These are phyloP conservation scores for Lithophane leautieri DNA, from an alignment of 2,888 invertebrate species.

Conservation along the genomic window DNA sequence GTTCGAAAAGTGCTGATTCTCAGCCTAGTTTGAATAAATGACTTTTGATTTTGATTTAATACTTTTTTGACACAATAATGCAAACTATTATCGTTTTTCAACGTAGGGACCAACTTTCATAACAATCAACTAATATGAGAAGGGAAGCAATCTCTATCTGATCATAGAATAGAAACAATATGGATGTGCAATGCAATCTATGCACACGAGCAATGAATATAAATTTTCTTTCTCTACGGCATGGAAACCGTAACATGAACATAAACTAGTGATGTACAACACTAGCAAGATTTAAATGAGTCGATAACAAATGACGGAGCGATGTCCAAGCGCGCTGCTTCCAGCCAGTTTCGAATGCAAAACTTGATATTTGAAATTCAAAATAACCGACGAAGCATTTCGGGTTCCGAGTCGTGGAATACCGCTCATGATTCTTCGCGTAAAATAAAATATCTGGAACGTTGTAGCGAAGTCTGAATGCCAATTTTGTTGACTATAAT, in stretches of 20 bases:
- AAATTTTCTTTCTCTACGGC: conserved; percentile 30
- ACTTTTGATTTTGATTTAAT: no score
- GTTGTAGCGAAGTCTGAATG: conserved; percentile 80
- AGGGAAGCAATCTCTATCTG: neutral
- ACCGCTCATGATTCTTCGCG: conserved; percentile 82
- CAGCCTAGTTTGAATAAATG: no score
- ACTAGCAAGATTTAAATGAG: conserved; percentile 73
- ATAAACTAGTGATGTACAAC: conserved; percentile 58
- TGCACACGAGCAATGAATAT: conserved; percentile 19
- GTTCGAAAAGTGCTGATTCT: no score
- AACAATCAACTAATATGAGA: conserved; percentile 4
- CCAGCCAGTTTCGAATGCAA: conserved; percentile 87
- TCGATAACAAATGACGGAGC: conserved; percentile 73
- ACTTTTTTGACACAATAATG: no score
- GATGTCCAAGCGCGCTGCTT: conserved; percentile 79
- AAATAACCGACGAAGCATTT: conserved; percentile 82
- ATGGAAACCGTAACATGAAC: conserved; percentile 23
- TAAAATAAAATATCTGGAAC: conserved; percentile 84
- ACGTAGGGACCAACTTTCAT: neutral
- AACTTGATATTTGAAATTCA: conserved; percentile 89
- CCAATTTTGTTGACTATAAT: conserved; percentile 79
- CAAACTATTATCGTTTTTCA: no score
- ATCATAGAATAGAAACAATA: conserved; percentile 35
- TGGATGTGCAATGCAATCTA: conserved; percentile 12
- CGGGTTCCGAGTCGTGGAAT: conserved; percentile 70